Base-by-base conservation (phyloP, 2,888 invertebrate species). In the Mermis nigrescens region DNA sequence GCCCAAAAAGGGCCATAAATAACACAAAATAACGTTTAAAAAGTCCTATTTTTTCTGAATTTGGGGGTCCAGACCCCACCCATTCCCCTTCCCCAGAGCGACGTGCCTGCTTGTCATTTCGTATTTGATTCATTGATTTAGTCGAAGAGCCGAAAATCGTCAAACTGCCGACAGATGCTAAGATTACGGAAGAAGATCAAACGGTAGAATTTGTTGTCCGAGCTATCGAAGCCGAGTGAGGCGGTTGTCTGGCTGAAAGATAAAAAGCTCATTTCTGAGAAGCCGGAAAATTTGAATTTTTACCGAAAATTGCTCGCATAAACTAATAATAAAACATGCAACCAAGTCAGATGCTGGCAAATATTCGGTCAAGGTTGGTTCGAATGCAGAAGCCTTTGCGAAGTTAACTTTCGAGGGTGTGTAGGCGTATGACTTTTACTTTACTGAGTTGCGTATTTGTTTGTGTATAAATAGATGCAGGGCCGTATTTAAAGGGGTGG, bases 231-330 rank as follows among this genome's bases (percentile, higher is more conserved):
- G 24, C 31, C 58, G 2, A 31, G 55, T 26, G n/a, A 38, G 28
- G 19, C 2, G 55, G 4, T 29, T 28, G 31, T 3, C 3, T 58
- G 58, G 58, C 12, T 27, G 2, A 57, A 46, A 55, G 1, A 55
- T 24, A 68, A 86, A 88, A 75, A 78, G 31, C 27, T 53, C 12
- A 4, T 89, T 1, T 85, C 19, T 1, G 2, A 83, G 67, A 85
- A 85, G 51, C 85, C 86, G 84, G 87, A 86, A 72, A 85, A 87
- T 72, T 80, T 86, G 85, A 69, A 81, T 89, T 27, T 82, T 86
- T 59, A 83, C 86, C 70, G 86, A 88, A 75, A 86, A 86, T 38
- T 81, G 82, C 64, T 77, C 79, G 1, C 87, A 89, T 67, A 85
- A 83, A 69, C 74, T 89, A 45, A 79, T 85, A 32, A 64, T 70